Percentiles rank a stretch among this genome's conserved stretches.
These are phyloP conservation scores for Campoletis raptor DNA, from an alignment of 2,888 invertebrate genomes.

Conservation along the genomic window DNA sequence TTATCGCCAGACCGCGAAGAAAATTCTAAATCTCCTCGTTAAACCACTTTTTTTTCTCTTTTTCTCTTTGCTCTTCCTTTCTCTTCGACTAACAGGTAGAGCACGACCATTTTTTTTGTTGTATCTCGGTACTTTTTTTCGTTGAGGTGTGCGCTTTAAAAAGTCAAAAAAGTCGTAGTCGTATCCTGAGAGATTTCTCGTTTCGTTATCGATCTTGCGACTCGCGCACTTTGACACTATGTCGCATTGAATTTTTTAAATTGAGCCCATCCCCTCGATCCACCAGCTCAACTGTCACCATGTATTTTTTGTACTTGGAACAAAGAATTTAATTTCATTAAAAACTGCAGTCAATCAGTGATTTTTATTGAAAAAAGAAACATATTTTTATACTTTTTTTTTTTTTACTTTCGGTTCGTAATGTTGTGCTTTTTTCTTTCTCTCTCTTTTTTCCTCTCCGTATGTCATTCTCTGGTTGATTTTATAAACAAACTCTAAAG, in stretches of 20 bases:
- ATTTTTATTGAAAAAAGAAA: conserved; percentile 67
- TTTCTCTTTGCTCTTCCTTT: conserved; percentile 37
- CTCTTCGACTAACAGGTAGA: conserved; percentile 54
- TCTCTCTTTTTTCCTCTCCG: no score
- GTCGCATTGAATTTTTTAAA: conserved; percentile 70
- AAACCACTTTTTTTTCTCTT: conserved; percentile 71
- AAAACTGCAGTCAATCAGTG: conserved; percentile 71
- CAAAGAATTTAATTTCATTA: conserved; percentile 69
- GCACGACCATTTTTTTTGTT: conserved; percentile 67
- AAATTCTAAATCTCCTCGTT: conserved; percentile 83
- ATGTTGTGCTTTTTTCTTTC: no score
- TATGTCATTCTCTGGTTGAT: no score
- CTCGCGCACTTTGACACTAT: conserved; percentile 67
- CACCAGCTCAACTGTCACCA: background rate
- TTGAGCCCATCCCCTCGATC: conserved; percentile 57
- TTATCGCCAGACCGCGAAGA: conserved; percentile 84
- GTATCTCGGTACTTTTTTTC: conserved; percentile 53
- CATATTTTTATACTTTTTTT: background rate
- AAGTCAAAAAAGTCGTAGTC: conserved; percentile 46
- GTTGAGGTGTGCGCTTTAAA: conserved; percentile 53
- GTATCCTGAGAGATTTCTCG: conserved; percentile 48
- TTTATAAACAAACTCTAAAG: no score
- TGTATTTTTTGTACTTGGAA: background rate
- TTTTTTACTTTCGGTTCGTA: background rate
- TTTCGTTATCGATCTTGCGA: conserved; percentile 67